Evolutionary conservation across 92 coral and sea anemone genomes (phyloP).

Genomic region (Palythoa caribaeorum): DNA sequence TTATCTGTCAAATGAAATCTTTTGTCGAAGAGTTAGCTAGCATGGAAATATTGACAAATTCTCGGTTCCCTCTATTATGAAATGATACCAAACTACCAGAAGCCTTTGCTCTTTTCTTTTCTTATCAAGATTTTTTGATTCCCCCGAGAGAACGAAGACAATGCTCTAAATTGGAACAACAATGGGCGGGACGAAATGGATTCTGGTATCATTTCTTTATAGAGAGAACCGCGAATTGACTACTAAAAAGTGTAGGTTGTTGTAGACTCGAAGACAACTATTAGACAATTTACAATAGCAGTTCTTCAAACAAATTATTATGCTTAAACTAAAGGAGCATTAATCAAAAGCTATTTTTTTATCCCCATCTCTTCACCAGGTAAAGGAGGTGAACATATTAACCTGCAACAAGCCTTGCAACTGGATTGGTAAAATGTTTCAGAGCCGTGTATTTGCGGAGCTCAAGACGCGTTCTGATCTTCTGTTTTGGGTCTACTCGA

Average conservation of each 20-base stretch:
- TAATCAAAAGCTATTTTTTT: constrained; percentile 36
- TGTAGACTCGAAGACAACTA: constrained; percentile 11
- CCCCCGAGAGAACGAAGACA: constrained; percentile 24
- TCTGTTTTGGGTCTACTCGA: constrained; percentile 27
- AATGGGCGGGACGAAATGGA: constrained; percentile 26
- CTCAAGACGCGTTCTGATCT: constrained; percentile 28
- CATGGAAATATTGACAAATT: constrained; percentile 21
- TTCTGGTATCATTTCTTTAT: constrained; percentile 18
- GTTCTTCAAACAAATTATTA: constrained; percentile 27
- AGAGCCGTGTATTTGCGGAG: constrained; percentile 39
- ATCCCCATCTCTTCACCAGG: constrained; percentile 51
- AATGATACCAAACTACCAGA: constrained; percentile 20
- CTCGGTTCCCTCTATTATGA: constrained; percentile 24
- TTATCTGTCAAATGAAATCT: constrained; percentile 18
- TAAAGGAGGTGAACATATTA: constrained; percentile 32
- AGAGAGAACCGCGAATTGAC: constrained; percentile 24
- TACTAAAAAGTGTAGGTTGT: constrained; percentile 25
- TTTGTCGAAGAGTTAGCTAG: constrained; percentile 23
- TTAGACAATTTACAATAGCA: constrained; percentile 13
- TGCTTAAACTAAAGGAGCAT: constrained; percentile 10
- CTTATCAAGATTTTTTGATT: constrained; percentile 18
- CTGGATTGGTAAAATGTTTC: not conserved
- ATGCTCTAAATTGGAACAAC: constrained; percentile 20
- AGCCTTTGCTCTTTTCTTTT: constrained; percentile 23
- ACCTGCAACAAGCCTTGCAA: constrained; percentile 36